Base-by-base conservation (phyloP, 2,113 vertebrate genomes). In the Clupea harengus region DNA sequence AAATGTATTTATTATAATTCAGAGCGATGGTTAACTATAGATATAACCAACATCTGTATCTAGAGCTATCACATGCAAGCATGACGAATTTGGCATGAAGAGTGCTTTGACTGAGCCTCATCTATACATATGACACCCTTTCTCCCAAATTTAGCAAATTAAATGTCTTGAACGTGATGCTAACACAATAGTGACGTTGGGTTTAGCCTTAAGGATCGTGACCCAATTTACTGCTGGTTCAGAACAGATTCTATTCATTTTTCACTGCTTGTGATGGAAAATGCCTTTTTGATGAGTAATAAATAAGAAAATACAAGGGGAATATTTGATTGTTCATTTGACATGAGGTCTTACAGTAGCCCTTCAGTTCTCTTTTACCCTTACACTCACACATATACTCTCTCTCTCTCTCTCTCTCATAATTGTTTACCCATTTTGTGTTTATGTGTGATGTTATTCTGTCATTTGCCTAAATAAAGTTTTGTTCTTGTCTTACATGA, bases 391-490 rank as follows among this genome's bases (percentile, higher is more conserved):
- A 49, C 83, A 49, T 11, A 54, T n/a, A n/a, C 54, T 60, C 18
- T 15, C 39, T 25, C 9, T 45, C 15, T 13, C n/a, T 28, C 64
- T 20, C 54, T 60, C 54, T 60, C 18, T 22, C 54, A 60, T 60
- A 60, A 60, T 22, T 60, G 54, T 52, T 52, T 52, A 2, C 0
- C 10, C 7, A 67, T 25, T 67, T 28, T 28, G 25, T 67, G 64
- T 67, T 28, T 67, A 13, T 28, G n/a, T 67, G 64, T 67, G 25
- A 28, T 28, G n/a, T 67, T 67, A 28, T 67, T 67, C n/a, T 28
- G 64, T 67, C n/a, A 67, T 67, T 67, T 67, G 10, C n/a, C 28
- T 67, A 28, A 67, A 67, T 67, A 67, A 67, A 67, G 64, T 67
- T 28, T 67, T 67, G 25, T 67, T 67, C 3, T 7, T 67, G 64